A percentile compares a stretch with the other conserved stretches of the same genome.
Evolutionary conservation across 2,113 vertebrate species (phyloP).

Genomic region (Cariama cristata): DNA sequence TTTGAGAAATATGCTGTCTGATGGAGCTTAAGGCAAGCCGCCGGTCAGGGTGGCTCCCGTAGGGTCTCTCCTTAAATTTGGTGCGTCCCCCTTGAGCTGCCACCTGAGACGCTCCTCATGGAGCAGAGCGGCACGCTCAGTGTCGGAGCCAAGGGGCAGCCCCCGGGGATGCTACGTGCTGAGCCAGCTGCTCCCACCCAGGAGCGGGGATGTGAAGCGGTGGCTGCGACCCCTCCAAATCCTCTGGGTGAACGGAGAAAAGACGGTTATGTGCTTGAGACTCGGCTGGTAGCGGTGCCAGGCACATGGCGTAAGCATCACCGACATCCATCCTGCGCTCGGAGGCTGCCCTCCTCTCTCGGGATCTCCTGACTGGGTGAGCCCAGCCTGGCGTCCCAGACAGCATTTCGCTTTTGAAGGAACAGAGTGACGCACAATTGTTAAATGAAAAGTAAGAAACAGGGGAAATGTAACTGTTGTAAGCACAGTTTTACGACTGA

Average conservation of each 20-base stretch:
- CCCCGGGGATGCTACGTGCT: background rate
- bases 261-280: background rate
- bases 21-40: background rate
- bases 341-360: background rate
- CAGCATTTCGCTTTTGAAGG: background rate
- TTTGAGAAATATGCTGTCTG: background rate
- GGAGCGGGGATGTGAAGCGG: fast-evolving
- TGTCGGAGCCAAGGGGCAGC: background rate
- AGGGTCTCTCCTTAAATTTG: background rate
- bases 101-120: fast-evolving
- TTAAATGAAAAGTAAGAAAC: background rate
- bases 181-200: background rate
- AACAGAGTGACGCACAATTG: background rate
- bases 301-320: background rate
- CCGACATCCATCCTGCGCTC: fast-evolving
- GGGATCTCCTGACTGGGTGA: background rate
- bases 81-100: background rate
- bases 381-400: background rate
- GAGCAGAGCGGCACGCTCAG: background rate
- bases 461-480: background rate
- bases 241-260: background rate
- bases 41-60: fast-evolving
- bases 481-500: background rate
- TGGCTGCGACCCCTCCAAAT: background rate
- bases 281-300: fast-evolving